A percentile compares a stretch with the other conserved stretches of the same genome.
These are phyloP conservation scores for Chymomyza costata DNA, from an alignment of 1,140 invertebrate genomes.

Conservation along the genomic window DNA sequence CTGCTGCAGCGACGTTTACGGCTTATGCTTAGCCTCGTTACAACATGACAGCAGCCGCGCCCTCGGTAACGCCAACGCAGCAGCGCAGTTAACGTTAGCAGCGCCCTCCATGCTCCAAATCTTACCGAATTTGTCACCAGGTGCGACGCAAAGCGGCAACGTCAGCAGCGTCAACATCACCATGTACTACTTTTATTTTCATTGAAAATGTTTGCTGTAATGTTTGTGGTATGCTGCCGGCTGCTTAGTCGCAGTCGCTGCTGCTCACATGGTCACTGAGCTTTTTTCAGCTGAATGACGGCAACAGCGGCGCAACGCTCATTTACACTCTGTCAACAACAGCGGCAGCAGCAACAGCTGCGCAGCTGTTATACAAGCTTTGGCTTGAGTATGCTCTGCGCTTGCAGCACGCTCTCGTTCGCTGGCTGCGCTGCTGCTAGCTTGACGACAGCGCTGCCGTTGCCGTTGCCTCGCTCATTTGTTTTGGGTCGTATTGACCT, in stretches of 20 bases:
- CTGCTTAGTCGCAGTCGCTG: slow-evolving; percentile 11
- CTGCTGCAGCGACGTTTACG: slow-evolving; percentile 33
- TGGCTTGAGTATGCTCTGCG: slow-evolving; percentile 1
- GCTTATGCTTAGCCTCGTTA: slow-evolving; percentile 65
- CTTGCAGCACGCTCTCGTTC: slow-evolving; percentile 15
- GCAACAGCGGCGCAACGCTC: slow-evolving; percentile 9
- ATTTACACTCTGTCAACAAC: background rate
- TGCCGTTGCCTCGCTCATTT: slow-evolving; percentile 66
- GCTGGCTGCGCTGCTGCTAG: slow-evolving; percentile 6
- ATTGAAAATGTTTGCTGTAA: slow-evolving; percentile 73
- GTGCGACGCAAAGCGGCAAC: slow-evolving; percentile 1
- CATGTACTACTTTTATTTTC: slow-evolving; percentile 72
- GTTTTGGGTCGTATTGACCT: slow-evolving; percentile 73
- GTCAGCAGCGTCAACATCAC: slow-evolving; percentile 33
- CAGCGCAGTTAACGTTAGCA: background rate
- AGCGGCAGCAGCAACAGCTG: slow-evolving; percentile 7
- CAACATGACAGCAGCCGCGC: slow-evolving; percentile 52
- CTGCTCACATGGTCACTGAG: slow-evolving; percentile 68
- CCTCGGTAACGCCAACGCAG: slow-evolving; percentile 48
- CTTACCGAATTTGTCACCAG: slow-evolving; percentile 42
- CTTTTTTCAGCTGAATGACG: slow-evolving; percentile 34
- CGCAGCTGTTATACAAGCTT: background rate
- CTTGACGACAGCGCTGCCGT: slow-evolving; percentile 22
- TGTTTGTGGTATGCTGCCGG: slow-evolving; percentile 58
- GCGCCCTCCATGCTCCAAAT: slow-evolving; percentile 60